A percentile compares a stretch with the other conserved stretches of the same genome.
Conservation (phyloP, 2,797 vertebrate genomes). For the Uromys caudimaculatus region DNA sequence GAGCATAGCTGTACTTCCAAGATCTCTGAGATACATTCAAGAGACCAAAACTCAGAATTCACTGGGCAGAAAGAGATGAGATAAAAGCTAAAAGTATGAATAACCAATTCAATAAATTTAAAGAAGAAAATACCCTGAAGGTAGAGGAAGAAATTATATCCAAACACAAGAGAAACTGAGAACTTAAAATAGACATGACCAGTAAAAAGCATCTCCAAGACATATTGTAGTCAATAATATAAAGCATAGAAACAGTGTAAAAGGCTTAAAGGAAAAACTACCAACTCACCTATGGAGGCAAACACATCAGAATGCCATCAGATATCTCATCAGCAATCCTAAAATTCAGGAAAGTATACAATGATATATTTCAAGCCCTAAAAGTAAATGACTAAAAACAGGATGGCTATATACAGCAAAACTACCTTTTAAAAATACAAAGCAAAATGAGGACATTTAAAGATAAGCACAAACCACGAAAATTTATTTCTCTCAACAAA, state of each 20-base stretch:
- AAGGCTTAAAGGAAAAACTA: neutral
- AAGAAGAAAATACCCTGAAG: neutral
- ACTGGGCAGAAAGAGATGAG: neutral
- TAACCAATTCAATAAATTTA: neutral
- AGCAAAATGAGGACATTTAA: neutral
- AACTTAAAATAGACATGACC: neutral
- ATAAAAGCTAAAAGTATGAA: neutral
- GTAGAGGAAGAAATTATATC: neutral
- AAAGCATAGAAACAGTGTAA: neutral
- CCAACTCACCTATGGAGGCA: neutral
- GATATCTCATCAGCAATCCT: constrained; percentile 9
- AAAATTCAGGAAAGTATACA: neutral
- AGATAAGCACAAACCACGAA: neutral
- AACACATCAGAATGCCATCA: constrained; percentile 1
- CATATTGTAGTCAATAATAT: neutral
- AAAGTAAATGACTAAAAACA: neutral
- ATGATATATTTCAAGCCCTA: neutral
- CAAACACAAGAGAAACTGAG: neutral
- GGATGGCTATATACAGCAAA: neutral
- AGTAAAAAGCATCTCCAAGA: neutral
- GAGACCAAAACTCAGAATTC: neutral
- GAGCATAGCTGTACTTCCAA: neutral
- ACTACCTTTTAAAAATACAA: neutral
- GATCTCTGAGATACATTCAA: neutral
- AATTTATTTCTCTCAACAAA: neutral